A percentile compares a stretch with the other conserved stretches of the same genome.
Evolutionary conservation across 2,113 vertebrate genomes (phyloP).

Genomic region (Himantopus leucocephalus): DNA sequence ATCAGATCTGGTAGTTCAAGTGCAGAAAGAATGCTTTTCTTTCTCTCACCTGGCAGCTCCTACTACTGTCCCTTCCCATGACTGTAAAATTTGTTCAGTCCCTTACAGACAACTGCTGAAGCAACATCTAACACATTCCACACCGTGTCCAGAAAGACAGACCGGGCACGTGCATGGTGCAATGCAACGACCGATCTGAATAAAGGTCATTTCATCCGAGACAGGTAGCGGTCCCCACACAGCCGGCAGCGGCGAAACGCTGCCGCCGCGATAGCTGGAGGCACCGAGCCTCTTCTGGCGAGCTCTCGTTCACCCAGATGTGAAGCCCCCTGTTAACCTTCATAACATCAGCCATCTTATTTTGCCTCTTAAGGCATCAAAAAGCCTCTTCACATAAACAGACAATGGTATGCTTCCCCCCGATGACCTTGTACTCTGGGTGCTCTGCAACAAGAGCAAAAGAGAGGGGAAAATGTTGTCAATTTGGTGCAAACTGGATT

Average conservation of each 20-base stretch:
- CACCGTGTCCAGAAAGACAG: neutral
- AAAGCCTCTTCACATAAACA: neutral
- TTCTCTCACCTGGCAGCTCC: neutral
- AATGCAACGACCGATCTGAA: neutral
- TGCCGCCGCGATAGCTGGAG: neutral
- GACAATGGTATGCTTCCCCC: neutral
- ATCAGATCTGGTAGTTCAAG: neutral
- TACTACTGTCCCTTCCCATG: neutral
- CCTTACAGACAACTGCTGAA: neutral
- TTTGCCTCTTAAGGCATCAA: neutral
- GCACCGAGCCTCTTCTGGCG: neutral
- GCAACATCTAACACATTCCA: neutral
- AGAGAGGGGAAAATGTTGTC: neutral
- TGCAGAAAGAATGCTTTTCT: neutral
- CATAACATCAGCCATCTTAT: neutral
- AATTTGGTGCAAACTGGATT: neutral
- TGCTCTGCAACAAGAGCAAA: neutral
- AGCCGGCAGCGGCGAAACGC: accelerated
- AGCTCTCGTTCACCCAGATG: neutral
- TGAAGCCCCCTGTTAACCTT: neutral
- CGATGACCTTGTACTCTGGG: neutral
- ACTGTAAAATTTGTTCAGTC: neutral
- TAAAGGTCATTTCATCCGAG: neutral
- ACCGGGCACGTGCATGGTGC: neutral
- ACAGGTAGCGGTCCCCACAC: neutral